phyloP scores from a whole-genome alignment of 2,797 vertebrate species.

The Syndactyla subalaris region DNA sequence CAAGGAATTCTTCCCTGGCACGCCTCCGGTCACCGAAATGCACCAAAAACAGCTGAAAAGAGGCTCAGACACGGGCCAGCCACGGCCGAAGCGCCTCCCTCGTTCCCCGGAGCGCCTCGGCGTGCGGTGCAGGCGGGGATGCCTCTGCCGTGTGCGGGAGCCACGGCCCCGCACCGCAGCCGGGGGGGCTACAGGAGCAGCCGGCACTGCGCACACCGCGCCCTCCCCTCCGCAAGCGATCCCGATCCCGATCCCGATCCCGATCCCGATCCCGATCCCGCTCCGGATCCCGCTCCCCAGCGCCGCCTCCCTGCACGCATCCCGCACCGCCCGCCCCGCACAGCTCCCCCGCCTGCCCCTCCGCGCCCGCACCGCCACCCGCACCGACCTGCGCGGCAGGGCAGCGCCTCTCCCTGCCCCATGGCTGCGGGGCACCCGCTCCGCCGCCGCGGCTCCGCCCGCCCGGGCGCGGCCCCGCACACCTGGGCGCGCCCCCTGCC shows the following conservation, averaged over 20 bases:
- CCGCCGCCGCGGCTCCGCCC: not conserved
- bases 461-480: not conserved
- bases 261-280: too few species aligned
- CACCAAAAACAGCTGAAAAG: not conserved
- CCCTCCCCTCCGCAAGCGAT: not conserved
- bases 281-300: not conserved
- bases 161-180: not conserved
- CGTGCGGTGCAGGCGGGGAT: not conserved
- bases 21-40: accelerated
- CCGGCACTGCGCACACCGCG: too few species aligned
- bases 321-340: not conserved
- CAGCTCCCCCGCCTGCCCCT: not conserved
- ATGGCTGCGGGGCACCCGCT: not conserved
- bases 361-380: not conserved
- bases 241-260: too few species aligned
- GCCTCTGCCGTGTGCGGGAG: accelerated
- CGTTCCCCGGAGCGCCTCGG: accelerated
- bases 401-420: constrained; percentile 22
- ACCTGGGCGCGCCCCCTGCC: not conserved
- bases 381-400: constrained; percentile 62
- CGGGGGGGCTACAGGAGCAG: too few species aligned
- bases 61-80: not conserved
- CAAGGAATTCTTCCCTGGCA: not conserved
- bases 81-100: not conserved
- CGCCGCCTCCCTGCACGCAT: too few species aligned